phyloP scores from a whole-genome alignment of 2,888 invertebrate species.

The Vesta saturnalis region DNA sequence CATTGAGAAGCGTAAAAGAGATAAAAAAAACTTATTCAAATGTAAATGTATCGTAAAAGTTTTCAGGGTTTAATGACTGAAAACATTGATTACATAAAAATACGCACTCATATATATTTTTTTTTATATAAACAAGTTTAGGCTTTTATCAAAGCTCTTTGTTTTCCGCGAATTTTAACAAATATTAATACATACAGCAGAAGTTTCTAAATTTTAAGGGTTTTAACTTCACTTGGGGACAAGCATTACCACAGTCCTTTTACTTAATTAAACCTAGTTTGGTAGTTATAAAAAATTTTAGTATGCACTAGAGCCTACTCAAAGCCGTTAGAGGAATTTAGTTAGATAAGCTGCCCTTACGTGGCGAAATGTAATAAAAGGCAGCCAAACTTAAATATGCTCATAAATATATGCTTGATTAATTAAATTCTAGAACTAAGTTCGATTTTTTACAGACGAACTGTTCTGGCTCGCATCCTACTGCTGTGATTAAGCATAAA shows the following conservation, averaged over 20 bases:
- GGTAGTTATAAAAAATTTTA: constrained; percentile 19
- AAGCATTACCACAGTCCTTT: constrained; percentile 8
- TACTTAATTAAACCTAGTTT: constrained; percentile 21
- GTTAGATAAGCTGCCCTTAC: constrained; percentile 12
- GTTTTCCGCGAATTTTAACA: not conserved
- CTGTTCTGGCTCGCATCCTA: not conserved
- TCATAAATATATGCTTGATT: not conserved
- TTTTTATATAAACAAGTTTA: not conserved
- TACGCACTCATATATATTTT: not conserved
- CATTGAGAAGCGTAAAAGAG: not conserved
- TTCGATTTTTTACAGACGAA: not conserved
- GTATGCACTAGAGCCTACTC: constrained; percentile 9
- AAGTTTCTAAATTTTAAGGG: constrained; percentile 6
- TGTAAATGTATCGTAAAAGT: constrained; percentile 26
- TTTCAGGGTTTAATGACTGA: constrained; percentile 24
- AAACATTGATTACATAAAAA: not conserved
- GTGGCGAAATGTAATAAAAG: constrained; percentile 15
- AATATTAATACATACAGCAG: not conserved
- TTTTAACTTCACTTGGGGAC: constrained; percentile 5
- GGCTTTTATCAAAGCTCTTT: not conserved
- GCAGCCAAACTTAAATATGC: not conserved
- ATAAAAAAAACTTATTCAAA: constrained; percentile 18
- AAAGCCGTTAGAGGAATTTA: constrained; percentile 13
- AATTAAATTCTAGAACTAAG: constrained; percentile 2
- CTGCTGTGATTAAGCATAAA: constrained; percentile 25